These are phyloP conservation scores for Anastrepha ludens DNA, from an alignment of 1,140 invertebrate species.

Conservation along the genomic window DNA sequence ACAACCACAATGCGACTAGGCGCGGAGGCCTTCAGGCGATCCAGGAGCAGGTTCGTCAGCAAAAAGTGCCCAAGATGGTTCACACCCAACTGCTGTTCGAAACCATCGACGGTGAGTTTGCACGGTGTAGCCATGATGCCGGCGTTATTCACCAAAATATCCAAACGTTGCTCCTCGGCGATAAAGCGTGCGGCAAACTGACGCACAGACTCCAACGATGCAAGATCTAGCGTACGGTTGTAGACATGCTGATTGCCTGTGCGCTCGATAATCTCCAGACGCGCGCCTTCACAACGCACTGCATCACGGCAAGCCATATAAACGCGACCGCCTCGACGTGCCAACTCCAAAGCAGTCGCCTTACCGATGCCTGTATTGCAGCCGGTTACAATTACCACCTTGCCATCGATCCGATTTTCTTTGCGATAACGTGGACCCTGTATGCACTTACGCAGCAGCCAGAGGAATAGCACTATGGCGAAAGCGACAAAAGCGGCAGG, in stretches of 20 bases:
- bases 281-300: conserved; percentile 80
- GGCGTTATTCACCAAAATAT: conserved; percentile 94
- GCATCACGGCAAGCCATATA: conserved; percentile 91
- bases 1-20: conserved; percentile 76
- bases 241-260: conserved; percentile 75
- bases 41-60: conserved; percentile 86
- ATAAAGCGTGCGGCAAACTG: conserved; percentile 73
- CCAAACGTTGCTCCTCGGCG: conserved; percentile 79
- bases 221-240: conserved; percentile 85
- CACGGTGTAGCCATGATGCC: conserved; percentile 86
- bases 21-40: conserved; percentile 76
- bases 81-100: conserved; percentile 86
- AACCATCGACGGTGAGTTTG: conserved; percentile 83
- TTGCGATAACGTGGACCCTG: conserved; percentile 69
- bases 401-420: conserved; percentile 71
- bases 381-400: conserved; percentile 77
- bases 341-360: conserved; percentile 86
- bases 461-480: conserved; percentile 61
- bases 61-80: conserved; percentile 92
- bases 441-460: conserved; percentile 66
- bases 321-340: conserved; percentile 84
- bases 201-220: conserved; percentile 82
- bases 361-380: conserved; percentile 94
- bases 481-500: conserved; percentile 60
- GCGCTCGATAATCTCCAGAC: conserved; percentile 75